Percentiles rank a stretch among this genome's conserved stretches.
phyloP scores from a whole-genome alignment of 2,888 invertebrate genomes.

The Crematogaster levior region DNA sequence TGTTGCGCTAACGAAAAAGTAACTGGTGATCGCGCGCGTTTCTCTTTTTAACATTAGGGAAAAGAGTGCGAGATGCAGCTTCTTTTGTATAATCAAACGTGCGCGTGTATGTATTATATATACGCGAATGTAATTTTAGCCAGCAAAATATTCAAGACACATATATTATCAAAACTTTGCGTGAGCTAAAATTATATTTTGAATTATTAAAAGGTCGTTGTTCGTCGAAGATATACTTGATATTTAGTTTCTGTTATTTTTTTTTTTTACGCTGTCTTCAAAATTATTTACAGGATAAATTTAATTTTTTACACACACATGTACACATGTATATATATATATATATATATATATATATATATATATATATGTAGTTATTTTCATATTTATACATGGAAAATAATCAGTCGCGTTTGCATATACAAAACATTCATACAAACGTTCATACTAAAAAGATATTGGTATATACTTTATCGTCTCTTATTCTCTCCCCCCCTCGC shows the following conservation, averaged over 20 bases:
- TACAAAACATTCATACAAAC: background rate
- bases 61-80: background rate
- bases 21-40: background rate
- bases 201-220: background rate
- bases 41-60: background rate
- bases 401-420: background rate
- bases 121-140: background rate
- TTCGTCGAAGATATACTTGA: background rate
- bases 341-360: background rate
- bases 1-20: constrained; percentile 12
- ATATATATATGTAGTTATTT: background rate
- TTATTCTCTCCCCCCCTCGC: background rate
- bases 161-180: background rate
- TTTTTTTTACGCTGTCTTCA: background rate
- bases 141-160: background rate
- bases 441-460: constrained; percentile 7
- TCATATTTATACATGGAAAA: background rate
- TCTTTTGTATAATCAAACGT: background rate
- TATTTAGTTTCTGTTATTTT: constrained; percentile 1
- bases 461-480: background rate
- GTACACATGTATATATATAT: background rate
- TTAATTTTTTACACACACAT: background rate
- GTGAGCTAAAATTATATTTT: background rate
- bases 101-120: background rate
- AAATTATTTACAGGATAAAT: background rate